A percentile compares a stretch with the other conserved stretches of the same genome.
These are phyloP conservation scores for Agrypnia vestita DNA, from an alignment of 1,140 invertebrate species.

Conservation along the genomic window DNA sequence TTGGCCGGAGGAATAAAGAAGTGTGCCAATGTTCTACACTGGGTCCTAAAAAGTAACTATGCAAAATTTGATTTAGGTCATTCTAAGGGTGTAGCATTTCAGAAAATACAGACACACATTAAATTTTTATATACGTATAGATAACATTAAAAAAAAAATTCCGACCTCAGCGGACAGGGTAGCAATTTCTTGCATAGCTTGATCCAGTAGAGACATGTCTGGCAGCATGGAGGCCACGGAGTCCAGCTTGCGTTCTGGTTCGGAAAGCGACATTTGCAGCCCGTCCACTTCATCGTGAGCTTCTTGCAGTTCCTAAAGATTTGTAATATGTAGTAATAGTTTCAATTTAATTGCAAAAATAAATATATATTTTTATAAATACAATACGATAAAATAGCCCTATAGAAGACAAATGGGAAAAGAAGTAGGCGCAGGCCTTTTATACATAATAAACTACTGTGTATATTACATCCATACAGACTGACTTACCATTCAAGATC, in stretches of 20 bases:
- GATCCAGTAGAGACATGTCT: conserved; percentile 80
- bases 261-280: conserved; percentile 70
- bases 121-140: too few species aligned
- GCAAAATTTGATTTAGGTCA: too few species aligned
- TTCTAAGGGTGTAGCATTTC: too few species aligned
- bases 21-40: too few species aligned
- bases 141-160: conserved; percentile 30
- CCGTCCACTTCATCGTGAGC: conserved; percentile 69
- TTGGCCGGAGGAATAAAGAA: too few species aligned
- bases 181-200: conserved; percentile 75
- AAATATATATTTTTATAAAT: background rate
- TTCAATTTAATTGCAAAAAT: background rate
- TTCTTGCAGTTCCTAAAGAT: conserved; percentile 56
- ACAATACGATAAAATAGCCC: background rate
- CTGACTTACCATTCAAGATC: too few species aligned
- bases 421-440: too few species aligned
- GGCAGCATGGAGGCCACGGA: conserved; percentile 75
- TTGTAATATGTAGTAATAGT: background rate
- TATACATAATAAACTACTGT: too few species aligned
- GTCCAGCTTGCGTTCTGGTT: conserved; percentile 75
- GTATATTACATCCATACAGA: too few species aligned
- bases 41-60: too few species aligned
- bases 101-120: too few species aligned
- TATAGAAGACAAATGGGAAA: background rate
- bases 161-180: conserved; percentile 66